These are phyloP conservation scores for Lasius platythorax DNA, from an alignment of 2,888 invertebrate genomes.

Conservation along the genomic window DNA sequence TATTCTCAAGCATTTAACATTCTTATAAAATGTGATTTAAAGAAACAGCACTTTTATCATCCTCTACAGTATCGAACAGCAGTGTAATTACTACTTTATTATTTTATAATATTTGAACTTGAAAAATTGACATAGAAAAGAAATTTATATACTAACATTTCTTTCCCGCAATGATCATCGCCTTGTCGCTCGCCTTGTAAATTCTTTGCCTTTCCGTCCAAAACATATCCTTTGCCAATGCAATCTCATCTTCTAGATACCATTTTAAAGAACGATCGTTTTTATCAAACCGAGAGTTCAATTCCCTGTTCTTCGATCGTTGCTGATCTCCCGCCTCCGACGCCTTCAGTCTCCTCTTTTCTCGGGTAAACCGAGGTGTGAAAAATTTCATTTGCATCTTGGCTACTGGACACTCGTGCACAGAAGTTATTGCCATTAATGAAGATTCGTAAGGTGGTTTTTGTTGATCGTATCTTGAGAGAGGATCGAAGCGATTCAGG, in stretches of 20 bases:
- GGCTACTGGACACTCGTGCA: constrained; percentile 69
- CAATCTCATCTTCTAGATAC: constrained; percentile 73
- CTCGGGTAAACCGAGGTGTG: neutral
- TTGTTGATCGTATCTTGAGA: constrained; percentile 63
- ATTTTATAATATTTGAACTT: neutral
- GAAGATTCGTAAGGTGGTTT: constrained; percentile 60
- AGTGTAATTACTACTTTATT: neutral
- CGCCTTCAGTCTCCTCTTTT: neutral
- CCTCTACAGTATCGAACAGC: neutral
- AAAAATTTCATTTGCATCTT: constrained; percentile 64
- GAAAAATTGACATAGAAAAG: neutral
- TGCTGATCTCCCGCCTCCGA: neutral
- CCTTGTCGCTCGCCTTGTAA: constrained; percentile 50
- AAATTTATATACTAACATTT: constrained; percentile 60
- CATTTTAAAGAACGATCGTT: neutral
- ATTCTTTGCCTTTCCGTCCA: constrained; percentile 54
- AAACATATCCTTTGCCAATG: constrained; percentile 58
- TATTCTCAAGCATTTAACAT: neutral
- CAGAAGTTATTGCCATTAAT: constrained; percentile 41
- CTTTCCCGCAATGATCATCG: constrained; percentile 52
- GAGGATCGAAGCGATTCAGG: constrained; percentile 59
- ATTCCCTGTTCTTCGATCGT: neutral
- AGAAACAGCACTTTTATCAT: neutral
- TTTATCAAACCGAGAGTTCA: neutral
- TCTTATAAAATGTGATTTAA: constrained; percentile 1